Evolutionary conservation across 1,140 invertebrate species (phyloP), one percentile per base, ranked within the genome.

Genomic region (Scylla paramamosain): DNA sequence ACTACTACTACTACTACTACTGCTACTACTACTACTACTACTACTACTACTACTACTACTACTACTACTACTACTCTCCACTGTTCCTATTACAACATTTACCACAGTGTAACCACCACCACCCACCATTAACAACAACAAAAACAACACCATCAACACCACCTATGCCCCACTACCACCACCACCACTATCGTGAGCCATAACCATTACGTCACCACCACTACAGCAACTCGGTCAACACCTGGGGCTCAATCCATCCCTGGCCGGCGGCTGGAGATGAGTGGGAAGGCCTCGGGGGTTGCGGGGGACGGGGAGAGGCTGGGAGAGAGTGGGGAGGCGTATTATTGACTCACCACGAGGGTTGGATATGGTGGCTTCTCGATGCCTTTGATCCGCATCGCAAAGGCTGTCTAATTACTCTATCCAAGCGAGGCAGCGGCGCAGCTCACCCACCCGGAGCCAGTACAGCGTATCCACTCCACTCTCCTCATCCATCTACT

Each of bases 1-100:
- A 89, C 39, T 46, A 52, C 45, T 46, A 29, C 39, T 90, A n/a
- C 88, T 77, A 77, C 88, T 48, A 46, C 48, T 90, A n/a, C 67
- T 77, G 8, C 67, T 77, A 77, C 67, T n/a, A n/a, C 67, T 77
- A n/a, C 67, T 77, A 77, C 67, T 77, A n/a, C n/a, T 77, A 77
- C 67, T 77, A n/a, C n/a, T 77, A n/a, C 67, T 77, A n/a, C 67
- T 77, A 77, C 67, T 77, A n/a, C 20, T 77, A n/a, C n/a, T 77
- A 77, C n/a, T 77, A n/a, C 67, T 77, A 77, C 67, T 77, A n/a
- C 20, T 25, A n/a, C 67, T n/a, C 20, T 77, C 12, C 20, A n/a
- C 20, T 77, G n/a, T n/a, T 77, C 6, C 67, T 77, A n/a, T 20
- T 8, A 77, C 25, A 20, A 12, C 67, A 4, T 4, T 12, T 59